Conservation (phyloP, 2,888 invertebrate genomes). For the Ochropleura plecta region DNA sequence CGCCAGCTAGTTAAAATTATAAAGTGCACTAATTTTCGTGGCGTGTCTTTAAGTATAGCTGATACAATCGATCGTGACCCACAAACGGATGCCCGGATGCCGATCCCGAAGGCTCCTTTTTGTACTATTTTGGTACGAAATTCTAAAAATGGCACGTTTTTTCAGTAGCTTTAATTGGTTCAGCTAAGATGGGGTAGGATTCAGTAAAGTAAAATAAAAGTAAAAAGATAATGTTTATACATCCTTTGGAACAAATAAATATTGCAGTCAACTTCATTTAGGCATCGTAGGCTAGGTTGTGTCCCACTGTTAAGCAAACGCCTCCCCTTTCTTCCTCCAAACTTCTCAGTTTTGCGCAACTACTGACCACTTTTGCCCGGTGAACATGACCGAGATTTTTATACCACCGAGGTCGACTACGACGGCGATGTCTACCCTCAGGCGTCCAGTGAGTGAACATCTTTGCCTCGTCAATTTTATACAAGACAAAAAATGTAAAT, state of each 20-base stretch:
- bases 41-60: slow-evolving; percentile 15
- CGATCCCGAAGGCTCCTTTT: neutral
- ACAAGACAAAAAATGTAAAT: neutral
- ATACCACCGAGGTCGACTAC: too few species aligned
- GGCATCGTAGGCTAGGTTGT: too few species aligned
- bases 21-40: slow-evolving; percentile 4
- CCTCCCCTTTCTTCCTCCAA: too few species aligned
- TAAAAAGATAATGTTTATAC: neutral
- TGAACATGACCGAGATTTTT: too few species aligned
- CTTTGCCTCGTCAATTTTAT: neutral
- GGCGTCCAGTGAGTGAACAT: too few species aligned
- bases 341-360: too few species aligned
- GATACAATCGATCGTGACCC: slow-evolving; percentile 39
- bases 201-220: neutral
- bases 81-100: slow-evolving; percentile 13
- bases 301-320: too few species aligned
- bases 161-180: neutral
- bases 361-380: too few species aligned
- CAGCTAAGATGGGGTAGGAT: neutral
- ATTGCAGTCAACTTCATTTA: neutral
- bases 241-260: neutral
- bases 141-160: neutral
- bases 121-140: slow-evolving; percentile 30
- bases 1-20: neutral
- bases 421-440: too few species aligned